Evolutionary conservation across 1,140 invertebrate species (phyloP).

Genomic region (Dysdera silvatica): DNA sequence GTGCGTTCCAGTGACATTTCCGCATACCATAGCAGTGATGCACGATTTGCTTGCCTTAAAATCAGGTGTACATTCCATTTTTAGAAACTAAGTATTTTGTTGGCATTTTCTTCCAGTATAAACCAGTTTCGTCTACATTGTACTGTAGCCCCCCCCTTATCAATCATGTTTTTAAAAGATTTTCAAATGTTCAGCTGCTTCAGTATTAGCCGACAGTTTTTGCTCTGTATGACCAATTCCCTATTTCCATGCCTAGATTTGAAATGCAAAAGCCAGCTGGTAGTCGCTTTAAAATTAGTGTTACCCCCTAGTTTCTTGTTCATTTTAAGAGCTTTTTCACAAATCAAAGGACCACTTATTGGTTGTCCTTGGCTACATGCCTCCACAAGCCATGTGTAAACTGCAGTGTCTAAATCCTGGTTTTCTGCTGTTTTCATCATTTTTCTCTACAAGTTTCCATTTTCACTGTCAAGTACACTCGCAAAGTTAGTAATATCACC

Average conservation of each 20-base stretch:
- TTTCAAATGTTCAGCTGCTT: too few species aligned
- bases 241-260: constrained; percentile 2
- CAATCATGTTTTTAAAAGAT: too few species aligned
- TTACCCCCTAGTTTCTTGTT: not conserved
- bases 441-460: not conserved
- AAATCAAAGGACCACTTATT: constrained; percentile 4
- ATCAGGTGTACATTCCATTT: too few species aligned
- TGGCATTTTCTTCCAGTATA: too few species aligned
- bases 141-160: too few species aligned
- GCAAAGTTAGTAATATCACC: constrained; percentile 5
- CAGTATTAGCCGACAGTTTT: too few species aligned
- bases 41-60: too few species aligned
- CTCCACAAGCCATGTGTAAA: constrained; percentile 2
- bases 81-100: too few species aligned
- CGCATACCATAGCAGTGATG: too few species aligned
- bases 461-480: not conserved
- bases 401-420: constrained; percentile 7
- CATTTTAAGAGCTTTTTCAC: constrained; percentile 18
- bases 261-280: constrained; percentile 19
- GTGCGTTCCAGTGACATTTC: too few species aligned
- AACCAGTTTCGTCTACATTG: too few species aligned
- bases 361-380: not conserved
- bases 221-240: too few species aligned
- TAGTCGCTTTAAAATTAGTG: constrained; percentile 12
- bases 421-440: constrained; percentile 14